phyloP scores from a whole-genome alignment of 2,113 vertebrate genomes.

The Bufo bufo region DNA sequence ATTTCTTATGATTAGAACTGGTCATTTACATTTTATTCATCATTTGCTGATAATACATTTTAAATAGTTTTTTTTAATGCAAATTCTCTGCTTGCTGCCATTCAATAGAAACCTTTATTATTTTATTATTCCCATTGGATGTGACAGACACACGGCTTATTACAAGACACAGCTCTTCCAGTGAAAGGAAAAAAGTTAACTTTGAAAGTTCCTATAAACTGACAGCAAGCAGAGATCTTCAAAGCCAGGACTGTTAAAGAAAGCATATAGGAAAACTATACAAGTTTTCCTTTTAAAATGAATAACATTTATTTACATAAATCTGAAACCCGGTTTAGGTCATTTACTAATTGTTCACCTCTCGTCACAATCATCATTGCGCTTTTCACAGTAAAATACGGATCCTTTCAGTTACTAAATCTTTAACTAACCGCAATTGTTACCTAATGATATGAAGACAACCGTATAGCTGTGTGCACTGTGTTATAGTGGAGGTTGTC shows the following conservation, averaged over 20 bases:
- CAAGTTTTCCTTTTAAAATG: background rate
- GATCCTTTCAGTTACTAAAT: background rate
- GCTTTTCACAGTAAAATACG: background rate
- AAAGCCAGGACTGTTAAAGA: background rate
- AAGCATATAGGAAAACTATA: background rate
- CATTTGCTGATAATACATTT: too few species aligned
- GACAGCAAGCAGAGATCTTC: background rate
- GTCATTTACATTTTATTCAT: too few species aligned
- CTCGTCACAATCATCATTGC: background rate
- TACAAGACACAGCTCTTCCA: too few species aligned
- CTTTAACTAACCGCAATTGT: too few species aligned
- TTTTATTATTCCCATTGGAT: background rate
- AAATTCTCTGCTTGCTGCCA: too few species aligned
- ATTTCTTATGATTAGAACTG: too few species aligned
- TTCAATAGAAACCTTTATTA: too few species aligned
- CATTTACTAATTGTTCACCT: background rate
- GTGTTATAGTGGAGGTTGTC: background rate
- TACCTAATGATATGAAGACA: background rate
- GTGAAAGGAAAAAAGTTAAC: too few species aligned
- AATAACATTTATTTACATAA: background rate
- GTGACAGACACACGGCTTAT: background rate
- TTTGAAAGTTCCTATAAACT: background rate
- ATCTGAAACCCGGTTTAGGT: background rate
- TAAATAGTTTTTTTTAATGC: too few species aligned
- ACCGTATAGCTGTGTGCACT: background rate